A percentile compares a stretch with the other conserved stretches of the same genome.
These are phyloP conservation scores for Helicoverpa armigera DNA, from an alignment of 1,140 invertebrate genomes.

Conservation along the genomic window DNA sequence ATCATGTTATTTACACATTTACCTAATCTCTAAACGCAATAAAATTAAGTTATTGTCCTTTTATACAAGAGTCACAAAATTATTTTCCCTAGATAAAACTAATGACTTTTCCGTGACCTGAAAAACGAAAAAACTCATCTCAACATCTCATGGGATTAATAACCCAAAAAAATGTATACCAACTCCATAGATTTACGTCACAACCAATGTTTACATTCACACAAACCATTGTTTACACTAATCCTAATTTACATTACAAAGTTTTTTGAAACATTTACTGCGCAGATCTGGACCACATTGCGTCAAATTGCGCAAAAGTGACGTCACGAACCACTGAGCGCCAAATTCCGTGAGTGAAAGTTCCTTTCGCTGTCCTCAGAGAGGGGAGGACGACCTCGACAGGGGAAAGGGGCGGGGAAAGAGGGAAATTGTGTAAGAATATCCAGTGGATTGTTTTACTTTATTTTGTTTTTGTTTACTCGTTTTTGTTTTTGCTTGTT, in stretches of 20 bases:
- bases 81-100: too few species aligned
- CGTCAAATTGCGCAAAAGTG: conserved; percentile 81
- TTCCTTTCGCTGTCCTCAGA: conserved; percentile 70
- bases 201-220: neutral
- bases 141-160: too few species aligned
- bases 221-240: neutral
- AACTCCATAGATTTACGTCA: conserved; percentile 19
- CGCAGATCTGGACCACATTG: conserved; percentile 67
- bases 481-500: neutral
- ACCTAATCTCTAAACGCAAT: too few species aligned
- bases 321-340: conserved; percentile 68
- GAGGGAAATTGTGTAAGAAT: conserved; percentile 59
- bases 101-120: too few species aligned
- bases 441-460: conserved; percentile 51
- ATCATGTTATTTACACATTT: too few species aligned
- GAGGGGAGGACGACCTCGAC: conserved; percentile 66
- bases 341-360: conserved; percentile 82
- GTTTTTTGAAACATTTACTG: conserved; percentile 12
- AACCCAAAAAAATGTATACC: neutral
- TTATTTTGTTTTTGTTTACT: conserved; percentile 15
- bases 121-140: too few species aligned
- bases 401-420: conserved; percentile 53
- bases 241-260: conserved; percentile 16
- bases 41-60: too few species aligned
- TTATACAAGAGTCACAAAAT: too few species aligned